phyloP scores from a whole-genome alignment of 2,888 invertebrate species.

The Philereme transversata region DNA sequence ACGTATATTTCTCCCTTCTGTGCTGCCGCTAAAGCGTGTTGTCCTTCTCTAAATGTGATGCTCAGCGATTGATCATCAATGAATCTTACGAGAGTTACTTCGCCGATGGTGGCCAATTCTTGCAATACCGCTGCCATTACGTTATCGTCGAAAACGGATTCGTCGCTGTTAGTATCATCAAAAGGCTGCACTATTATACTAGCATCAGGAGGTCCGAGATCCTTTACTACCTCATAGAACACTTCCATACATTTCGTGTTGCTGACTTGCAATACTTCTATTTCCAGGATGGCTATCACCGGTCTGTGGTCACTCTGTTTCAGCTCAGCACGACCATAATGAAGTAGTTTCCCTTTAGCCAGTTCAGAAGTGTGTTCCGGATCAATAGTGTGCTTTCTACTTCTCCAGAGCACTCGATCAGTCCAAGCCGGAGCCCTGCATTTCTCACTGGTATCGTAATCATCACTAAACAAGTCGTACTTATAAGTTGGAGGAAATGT shows the following conservation, averaged over 20 bases:
- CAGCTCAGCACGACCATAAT: slow-evolving; percentile 96
- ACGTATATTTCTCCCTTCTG: slow-evolving; percentile 84
- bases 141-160: slow-evolving; percentile 90
- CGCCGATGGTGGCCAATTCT: slow-evolving; percentile 92
- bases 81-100: slow-evolving; percentile 95
- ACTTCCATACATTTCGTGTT: slow-evolving; percentile 89
- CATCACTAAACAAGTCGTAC: slow-evolving; percentile 98
- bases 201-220: slow-evolving; percentile 97
- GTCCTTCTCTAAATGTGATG: slow-evolving; percentile 96
- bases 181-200: slow-evolving; percentile 90
- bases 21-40: slow-evolving; percentile 91
- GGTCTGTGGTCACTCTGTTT: slow-evolving; percentile 99
- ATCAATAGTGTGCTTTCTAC: slow-evolving; percentile 89
- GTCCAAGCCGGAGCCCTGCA: slow-evolving; percentile 99
- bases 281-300: slow-evolving; percentile 95
- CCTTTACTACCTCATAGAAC: slow-evolving; percentile 92
- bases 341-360: slow-evolving; percentile 91
- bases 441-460: slow-evolving; percentile 99
- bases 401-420: slow-evolving; percentile 97
- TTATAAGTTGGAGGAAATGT: slow-evolving; percentile 98
- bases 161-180: slow-evolving; percentile 69
- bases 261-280: slow-evolving; percentile 93
- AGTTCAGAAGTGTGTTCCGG: slow-evolving; percentile 86
- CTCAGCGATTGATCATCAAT: slow-evolving; percentile 92
- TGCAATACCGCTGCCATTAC: slow-evolving; percentile 91